These are phyloP conservation scores for Platysteira castanea DNA, from an alignment of 2,113 vertebrate genomes.

Conservation along the genomic window DNA sequence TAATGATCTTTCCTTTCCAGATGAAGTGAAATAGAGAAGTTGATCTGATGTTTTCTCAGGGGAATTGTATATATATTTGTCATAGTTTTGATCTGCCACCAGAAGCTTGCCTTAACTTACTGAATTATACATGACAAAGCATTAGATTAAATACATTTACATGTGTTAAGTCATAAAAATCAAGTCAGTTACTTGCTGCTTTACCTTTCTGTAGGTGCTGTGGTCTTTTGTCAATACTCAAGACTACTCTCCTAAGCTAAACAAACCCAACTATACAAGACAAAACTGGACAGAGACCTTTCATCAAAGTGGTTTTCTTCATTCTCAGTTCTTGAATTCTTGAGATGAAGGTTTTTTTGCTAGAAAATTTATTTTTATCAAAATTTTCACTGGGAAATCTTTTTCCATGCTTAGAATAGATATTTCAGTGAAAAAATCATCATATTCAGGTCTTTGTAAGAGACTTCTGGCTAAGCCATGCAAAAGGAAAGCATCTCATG, in stretches of 20 bases:
- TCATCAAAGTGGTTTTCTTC: background rate
- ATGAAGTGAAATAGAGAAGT: background rate
- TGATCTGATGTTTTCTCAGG: background rate
- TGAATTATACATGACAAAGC: slow-evolving; percentile 52
- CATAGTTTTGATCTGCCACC: slow-evolving; percentile 41
- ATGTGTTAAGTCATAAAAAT: slow-evolving; percentile 19
- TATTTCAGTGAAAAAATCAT: background rate
- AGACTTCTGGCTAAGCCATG: background rate
- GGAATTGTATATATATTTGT: slow-evolving; percentile 44
- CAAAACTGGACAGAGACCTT: background rate
- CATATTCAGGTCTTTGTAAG: background rate
- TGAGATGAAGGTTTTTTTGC: background rate
- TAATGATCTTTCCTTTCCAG: background rate
- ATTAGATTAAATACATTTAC: slow-evolving; percentile 40
- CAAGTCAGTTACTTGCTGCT: background rate
- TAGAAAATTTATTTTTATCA: background rate
- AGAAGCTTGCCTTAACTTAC: slow-evolving; percentile 26
- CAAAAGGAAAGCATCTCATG: background rate
- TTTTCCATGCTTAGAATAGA: background rate
- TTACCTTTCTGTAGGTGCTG: background rate
- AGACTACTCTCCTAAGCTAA: background rate
- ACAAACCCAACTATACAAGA: background rate
- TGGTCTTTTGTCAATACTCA: background rate
- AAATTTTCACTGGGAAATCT: background rate
- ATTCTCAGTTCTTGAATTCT: background rate